Conservation (phyloP, 2,797 vertebrate genomes). For the Acipenser oxyrinchus region DNA sequence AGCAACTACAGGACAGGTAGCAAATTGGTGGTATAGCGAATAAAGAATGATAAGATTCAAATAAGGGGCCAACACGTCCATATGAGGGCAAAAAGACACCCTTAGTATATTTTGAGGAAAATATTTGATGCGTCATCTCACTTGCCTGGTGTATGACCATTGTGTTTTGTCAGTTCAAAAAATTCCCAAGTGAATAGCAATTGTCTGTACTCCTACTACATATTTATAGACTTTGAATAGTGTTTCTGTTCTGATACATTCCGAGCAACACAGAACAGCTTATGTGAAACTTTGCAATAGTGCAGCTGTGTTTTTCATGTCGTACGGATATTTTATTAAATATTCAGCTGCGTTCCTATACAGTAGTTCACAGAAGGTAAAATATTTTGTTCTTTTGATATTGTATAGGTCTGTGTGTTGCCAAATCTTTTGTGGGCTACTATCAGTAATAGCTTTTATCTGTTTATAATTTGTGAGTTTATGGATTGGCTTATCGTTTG, state of each 20-base stretch:
- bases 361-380: neutral
- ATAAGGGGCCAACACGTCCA: too few species aligned
- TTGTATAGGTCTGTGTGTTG: too few species aligned
- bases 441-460: too few species aligned
- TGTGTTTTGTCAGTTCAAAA: conserved; percentile 11
- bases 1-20: too few species aligned
- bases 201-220: conserved; percentile 23
- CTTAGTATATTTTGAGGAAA: too few species aligned
- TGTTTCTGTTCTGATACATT: conserved; percentile 27
- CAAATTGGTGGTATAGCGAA: too few species aligned
- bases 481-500: too few species aligned
- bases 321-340: neutral
- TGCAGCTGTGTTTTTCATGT: neutral
- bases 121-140: too few species aligned
- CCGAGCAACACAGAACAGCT: conserved; percentile 16
- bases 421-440: too few species aligned
- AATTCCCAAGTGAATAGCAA: conserved; percentile 11
- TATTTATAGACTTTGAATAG: conserved; percentile 16
- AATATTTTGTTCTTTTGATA: neutral
- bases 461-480: too few species aligned
- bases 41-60: too few species aligned
- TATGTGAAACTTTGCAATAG: conserved; percentile 9
- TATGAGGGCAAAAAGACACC: too few species aligned
- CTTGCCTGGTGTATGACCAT: neutral
- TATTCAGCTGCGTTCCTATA: neutral